Conservation (phyloP, 2,113 vertebrate genomes). For the Centropus unirufus region DNA sequence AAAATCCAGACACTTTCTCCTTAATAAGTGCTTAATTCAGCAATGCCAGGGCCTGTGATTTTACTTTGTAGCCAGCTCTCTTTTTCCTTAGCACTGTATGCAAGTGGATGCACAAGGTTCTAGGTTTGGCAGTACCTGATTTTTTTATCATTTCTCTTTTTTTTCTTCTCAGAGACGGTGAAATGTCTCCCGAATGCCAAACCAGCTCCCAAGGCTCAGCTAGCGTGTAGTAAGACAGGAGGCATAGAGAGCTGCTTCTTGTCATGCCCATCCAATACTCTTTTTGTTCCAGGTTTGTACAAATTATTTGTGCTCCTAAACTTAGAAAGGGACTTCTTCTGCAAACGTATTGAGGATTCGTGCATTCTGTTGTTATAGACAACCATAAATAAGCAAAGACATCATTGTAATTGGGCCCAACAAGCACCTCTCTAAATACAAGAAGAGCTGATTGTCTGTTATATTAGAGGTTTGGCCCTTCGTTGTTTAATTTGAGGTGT, state of each 20-base stretch:
- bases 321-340: background rate
- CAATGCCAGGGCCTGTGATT: background rate
- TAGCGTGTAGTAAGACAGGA: constrained; percentile 86
- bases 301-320: background rate
- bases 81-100: background rate
- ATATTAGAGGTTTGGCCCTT: background rate
- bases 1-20: background rate
- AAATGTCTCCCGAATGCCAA: constrained; percentile 87
- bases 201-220: constrained; percentile 81
- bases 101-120: background rate
- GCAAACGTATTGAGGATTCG: background rate
- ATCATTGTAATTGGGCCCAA: background rate
- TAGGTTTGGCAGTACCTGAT: background rate
- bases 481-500: background rate
- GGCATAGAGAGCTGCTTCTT: constrained; percentile 90
- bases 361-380: background rate
- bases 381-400: background rate
- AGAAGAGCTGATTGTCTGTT: background rate
- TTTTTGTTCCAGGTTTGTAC: constrained; percentile 88
- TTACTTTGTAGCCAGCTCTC: background rate
- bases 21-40: background rate
- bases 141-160: background rate
- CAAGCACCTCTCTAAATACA: background rate
- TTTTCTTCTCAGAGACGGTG: constrained; percentile 83
- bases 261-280: constrained; percentile 88